Percentiles rank a stretch among this genome's conserved stretches.
Evolutionary conservation across 2,797 vertebrate species (phyloP).

Genomic region (Acomys russatus): DNA sequence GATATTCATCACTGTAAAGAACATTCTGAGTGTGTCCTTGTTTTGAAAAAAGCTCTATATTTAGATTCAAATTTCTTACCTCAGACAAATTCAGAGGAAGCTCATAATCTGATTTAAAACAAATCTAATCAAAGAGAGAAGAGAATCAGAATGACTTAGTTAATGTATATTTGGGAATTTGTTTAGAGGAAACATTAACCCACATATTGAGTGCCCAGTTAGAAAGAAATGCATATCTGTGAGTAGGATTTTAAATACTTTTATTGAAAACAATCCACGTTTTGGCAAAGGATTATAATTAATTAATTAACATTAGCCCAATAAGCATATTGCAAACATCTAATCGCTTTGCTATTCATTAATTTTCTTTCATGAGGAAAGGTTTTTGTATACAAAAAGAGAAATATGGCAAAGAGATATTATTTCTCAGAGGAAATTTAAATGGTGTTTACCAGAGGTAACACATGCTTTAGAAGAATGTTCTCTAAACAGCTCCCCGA

Average conservation of each 20-base stretch:
- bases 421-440: not conserved
- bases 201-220: not conserved
- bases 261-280: not conserved
- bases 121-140: not conserved
- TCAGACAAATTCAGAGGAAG: slow-evolving; percentile 30
- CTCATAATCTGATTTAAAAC: slow-evolving; percentile 18
- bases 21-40: slow-evolving; percentile 66
- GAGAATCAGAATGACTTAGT: slow-evolving; percentile 16
- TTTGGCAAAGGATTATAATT: not conserved
- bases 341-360: not conserved
- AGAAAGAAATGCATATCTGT: not conserved
- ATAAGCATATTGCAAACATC: not conserved
- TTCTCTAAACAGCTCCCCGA: not conserved
- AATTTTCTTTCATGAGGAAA: not conserved
- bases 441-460: not conserved
- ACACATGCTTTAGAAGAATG: not conserved
- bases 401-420: not conserved
- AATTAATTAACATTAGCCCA: not conserved
- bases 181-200: not conserved
- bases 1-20: slow-evolving; percentile 65
- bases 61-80: slow-evolving; percentile 59
- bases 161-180: slow-evolving; percentile 6
- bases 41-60: slow-evolving; percentile 66
- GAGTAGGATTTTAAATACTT: not conserved
- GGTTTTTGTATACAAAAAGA: not conserved